Evolutionary conservation across 2,888 invertebrate genomes (phyloP).

Genomic region (Amorpha juglandis): DNA sequence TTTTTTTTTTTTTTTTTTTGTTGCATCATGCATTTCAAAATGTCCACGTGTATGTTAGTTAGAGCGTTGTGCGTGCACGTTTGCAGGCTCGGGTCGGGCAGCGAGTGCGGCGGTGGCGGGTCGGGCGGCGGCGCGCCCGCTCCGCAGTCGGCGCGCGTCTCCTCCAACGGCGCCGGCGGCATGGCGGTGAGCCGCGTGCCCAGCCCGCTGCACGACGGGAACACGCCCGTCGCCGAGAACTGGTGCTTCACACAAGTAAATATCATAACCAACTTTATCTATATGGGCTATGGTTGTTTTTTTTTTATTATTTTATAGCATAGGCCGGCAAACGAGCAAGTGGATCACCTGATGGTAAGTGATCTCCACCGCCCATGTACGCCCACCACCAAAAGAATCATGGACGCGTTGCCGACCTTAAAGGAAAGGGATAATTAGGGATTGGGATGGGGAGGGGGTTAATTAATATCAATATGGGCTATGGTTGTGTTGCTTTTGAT

Average conservation of each 20-base stretch:
- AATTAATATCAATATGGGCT: too few species aligned
- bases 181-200: conserved; percentile 98
- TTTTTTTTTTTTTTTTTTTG: too few species aligned
- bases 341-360: too few species aligned
- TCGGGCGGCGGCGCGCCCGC: conserved; percentile 82
- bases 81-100: conserved; percentile 88
- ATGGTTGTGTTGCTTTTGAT: too few species aligned
- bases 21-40: neutral
- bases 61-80: conserved; percentile 30
- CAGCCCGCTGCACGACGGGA: conserved; percentile 97
- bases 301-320: too few species aligned
- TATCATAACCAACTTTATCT: conserved; percentile 27
- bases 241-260: conserved; percentile 99
- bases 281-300: too few species aligned
- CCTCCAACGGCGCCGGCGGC: conserved; percentile 93
- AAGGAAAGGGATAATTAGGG: too few species aligned
- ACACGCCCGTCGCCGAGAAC: conserved; percentile 99
- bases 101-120: conserved; percentile 81
- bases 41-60: neutral
- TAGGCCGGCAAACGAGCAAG: too few species aligned
- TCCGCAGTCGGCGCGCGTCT: conserved; percentile 94
- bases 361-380: too few species aligned
- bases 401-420: too few species aligned
- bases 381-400: too few species aligned
- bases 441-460: too few species aligned